These are phyloP conservation scores for Ellobium chinense DNA, from an alignment of 2,888 invertebrate species.

Conservation along the genomic window DNA sequence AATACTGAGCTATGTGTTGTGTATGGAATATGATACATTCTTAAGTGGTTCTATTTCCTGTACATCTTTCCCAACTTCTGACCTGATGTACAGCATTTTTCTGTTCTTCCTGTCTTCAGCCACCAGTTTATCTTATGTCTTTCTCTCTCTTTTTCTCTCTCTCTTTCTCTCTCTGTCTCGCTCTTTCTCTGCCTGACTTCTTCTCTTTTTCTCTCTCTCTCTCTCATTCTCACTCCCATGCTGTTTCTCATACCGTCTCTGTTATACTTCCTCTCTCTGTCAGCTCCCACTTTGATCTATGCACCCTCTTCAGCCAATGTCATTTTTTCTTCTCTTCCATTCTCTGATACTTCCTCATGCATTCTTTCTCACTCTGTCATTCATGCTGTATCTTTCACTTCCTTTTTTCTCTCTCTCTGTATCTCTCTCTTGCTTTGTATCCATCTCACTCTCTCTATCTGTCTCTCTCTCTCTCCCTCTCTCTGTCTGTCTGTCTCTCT, in stretches of 20 bases:
- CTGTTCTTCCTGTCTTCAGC: not conserved
- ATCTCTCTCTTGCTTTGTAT: not conserved
- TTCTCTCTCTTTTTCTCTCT: slow-evolving; percentile 25
- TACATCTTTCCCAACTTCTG: not conserved
- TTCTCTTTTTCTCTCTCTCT: slow-evolving; percentile 35
- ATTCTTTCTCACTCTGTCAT: slow-evolving; percentile 16
- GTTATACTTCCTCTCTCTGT: slow-evolving; percentile 11
- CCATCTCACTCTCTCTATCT: not conserved
- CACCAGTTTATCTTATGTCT: not conserved
- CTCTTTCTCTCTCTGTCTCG: slow-evolving; percentile 12
- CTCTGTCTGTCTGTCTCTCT: not conserved
- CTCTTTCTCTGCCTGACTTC: slow-evolving; percentile 28
- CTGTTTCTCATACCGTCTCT: slow-evolving; percentile 18
- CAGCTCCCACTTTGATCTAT: slow-evolving; percentile 1
- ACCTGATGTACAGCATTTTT: not conserved
- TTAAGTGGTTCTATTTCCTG: not conserved
- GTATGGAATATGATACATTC: too few species aligned
- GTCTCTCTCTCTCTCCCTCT: not conserved
- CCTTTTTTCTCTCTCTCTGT: slow-evolving; percentile 11
- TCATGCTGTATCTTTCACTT: too few species aligned
- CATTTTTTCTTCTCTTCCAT: not conserved
- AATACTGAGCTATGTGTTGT: too few species aligned
- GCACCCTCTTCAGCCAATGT: not conserved
- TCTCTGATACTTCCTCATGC: not conserved
- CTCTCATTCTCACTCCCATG: slow-evolving; percentile 24